phyloP scores from a whole-genome alignment of 2,797 vertebrate genomes.

The Phoebastria nigripes region DNA sequence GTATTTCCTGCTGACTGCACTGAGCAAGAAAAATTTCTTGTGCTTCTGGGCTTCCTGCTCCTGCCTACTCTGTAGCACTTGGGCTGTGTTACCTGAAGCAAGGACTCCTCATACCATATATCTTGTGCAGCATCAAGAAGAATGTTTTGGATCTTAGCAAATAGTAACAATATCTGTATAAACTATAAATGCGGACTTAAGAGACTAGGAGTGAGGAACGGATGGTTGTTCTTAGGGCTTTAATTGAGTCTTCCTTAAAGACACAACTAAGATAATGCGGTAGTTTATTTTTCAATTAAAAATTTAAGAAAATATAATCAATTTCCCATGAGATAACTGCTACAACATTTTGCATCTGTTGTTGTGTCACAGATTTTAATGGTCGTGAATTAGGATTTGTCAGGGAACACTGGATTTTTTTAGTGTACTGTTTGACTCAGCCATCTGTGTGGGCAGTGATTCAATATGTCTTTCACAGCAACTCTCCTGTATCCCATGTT shows the following conservation, averaged over 20 bases:
- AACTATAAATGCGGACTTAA: not conserved
- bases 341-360: not conserved
- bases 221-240: not conserved
- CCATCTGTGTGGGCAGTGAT: constrained; percentile 30
- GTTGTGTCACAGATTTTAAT: not conserved
- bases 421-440: not conserved
- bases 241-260: not conserved
- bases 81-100: not conserved
- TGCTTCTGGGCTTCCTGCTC: not conserved
- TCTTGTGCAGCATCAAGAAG: not conserved
- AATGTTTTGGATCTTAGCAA: not conserved
- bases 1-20: not conserved
- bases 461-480: constrained; percentile 27
- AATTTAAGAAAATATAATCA: not conserved
- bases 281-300: not conserved
- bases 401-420: constrained; percentile 3
- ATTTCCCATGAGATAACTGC: not conserved
- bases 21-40: not conserved
- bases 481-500: not conserved
- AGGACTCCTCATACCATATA: not conserved
- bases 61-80: not conserved
- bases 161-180: not conserved
- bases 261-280: not conserved
- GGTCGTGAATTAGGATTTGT: not conserved
- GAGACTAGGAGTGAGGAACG: not conserved